These are phyloP conservation scores for Leptopilina boulardi DNA, from an alignment of 1,140 invertebrate species.

Conservation along the genomic window DNA sequence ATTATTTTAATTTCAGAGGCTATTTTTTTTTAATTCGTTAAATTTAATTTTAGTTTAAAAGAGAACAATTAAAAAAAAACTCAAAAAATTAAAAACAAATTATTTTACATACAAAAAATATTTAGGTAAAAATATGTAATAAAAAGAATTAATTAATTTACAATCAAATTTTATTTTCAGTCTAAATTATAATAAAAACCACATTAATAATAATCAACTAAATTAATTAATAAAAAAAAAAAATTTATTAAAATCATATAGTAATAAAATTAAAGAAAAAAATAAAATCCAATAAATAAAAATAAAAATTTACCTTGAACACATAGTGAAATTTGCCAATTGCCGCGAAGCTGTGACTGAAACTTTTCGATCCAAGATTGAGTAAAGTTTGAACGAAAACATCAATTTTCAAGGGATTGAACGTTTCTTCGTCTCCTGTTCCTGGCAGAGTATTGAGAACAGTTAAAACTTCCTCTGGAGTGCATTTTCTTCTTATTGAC, in stretches of 20 bases:
- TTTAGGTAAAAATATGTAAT: too few relatives aligned
- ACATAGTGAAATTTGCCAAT: slow-evolving; percentile 97
- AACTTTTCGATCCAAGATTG: slow-evolving; percentile 96
- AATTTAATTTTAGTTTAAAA: too few relatives aligned
- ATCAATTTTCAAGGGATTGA: slow-evolving; percentile 96
- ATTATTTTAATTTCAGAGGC: too few relatives aligned
- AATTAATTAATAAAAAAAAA: too few relatives aligned
- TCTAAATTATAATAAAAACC: too few relatives aligned
- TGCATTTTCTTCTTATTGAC: slow-evolving; percentile 91
- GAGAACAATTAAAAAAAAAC: slow-evolving; percentile 42
- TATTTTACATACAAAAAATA: too few relatives aligned
- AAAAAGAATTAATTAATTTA: too few relatives aligned
- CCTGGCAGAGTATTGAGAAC: slow-evolving; percentile 91
- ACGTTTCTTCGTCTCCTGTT: slow-evolving; percentile 84
- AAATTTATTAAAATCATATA: too few relatives aligned
- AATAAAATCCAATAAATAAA: slow-evolving; percentile 34
- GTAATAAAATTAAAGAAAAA: slow-evolving; percentile 37
- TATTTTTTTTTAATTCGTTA: too few relatives aligned
- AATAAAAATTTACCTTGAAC: slow-evolving; percentile 83
- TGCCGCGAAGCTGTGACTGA: slow-evolving; percentile 98
- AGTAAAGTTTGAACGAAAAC: slow-evolving; percentile 97
- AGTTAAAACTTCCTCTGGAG: slow-evolving; percentile 92
- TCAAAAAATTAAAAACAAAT: too few relatives aligned
- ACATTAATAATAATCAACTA: too few relatives aligned
- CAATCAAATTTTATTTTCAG: too few relatives aligned